A percentile compares a stretch with the other conserved stretches of the same genome.
Evolutionary conservation across 2,113 vertebrate genomes (phyloP).

Genomic region (Solea solea): DNA sequence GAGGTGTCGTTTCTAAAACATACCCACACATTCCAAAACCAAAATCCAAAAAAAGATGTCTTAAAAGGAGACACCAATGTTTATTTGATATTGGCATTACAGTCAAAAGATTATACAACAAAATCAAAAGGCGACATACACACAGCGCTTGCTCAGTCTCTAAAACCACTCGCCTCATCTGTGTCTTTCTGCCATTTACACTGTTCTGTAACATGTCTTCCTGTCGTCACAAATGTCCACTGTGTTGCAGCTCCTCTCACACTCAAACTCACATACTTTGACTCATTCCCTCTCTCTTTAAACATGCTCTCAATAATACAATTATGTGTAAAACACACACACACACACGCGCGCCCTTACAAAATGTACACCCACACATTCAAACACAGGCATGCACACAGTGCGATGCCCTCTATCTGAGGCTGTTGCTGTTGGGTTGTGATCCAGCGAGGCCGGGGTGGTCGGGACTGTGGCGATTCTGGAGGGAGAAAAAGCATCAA

Average conservation of each 20-base stretch:
- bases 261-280: slow-evolving; percentile 20
- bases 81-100: slow-evolving; percentile 71
- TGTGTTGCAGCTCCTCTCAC: slow-evolving; percentile 20
- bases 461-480: slow-evolving; percentile 98
- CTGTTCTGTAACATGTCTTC: slow-evolving; percentile 42
- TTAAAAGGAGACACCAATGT: slow-evolving; percentile 50
- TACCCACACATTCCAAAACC: neutral
- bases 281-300: slow-evolving; percentile 28
- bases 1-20: neutral
- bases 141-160: slow-evolving; percentile 36
- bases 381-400: slow-evolving; percentile 55
- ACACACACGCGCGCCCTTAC: slow-evolving; percentile 42
- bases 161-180: slow-evolving; percentile 28
- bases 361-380: slow-evolving; percentile 52
- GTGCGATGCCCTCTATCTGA: slow-evolving; percentile 83
- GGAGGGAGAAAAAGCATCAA: slow-evolving; percentile 2
- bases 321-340: slow-evolving; percentile 62
- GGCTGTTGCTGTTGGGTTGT: slow-evolving; percentile 95
- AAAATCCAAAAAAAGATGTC: neutral
- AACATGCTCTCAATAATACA: slow-evolving; percentile 64
- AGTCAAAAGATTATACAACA: slow-evolving; percentile 66
- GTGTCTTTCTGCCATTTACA: slow-evolving; percentile 35
- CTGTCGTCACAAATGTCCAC: slow-evolving; percentile 14
- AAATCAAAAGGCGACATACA: slow-evolving; percentile 60
- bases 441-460: slow-evolving; percentile 91